Evolutionary conservation across 2,888 invertebrate genomes (phyloP).

Genomic region (Drosophila leonis): DNA sequence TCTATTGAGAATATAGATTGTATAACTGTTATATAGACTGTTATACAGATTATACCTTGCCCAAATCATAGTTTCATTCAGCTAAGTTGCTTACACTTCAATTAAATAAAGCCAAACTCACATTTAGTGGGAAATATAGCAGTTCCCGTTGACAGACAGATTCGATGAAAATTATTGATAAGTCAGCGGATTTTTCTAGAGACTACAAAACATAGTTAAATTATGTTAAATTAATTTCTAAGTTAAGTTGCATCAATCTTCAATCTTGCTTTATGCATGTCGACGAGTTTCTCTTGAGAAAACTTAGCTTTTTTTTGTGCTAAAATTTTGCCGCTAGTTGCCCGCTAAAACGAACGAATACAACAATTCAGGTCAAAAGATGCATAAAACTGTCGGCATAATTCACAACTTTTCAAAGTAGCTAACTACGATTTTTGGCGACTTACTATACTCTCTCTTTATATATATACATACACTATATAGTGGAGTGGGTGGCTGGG

Average conservation of each 20-base stretch:
- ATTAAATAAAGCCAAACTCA: no score
- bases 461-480: no score
- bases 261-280: constrained; percentile 16
- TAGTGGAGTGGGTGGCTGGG: background rate
- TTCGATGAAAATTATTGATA: background rate
- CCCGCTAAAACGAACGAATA: constrained; percentile 4
- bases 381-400: constrained; percentile 70
- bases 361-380: constrained; percentile 58
- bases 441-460: constrained; percentile 19
- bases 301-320: constrained; percentile 4
- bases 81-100: no score
- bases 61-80: no score
- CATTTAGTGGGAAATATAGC: no score
- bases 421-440: constrained; percentile 44
- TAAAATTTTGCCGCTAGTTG: constrained; percentile 11
- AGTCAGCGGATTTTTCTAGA: background rate
- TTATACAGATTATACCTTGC: no score
- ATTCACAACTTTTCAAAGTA: constrained; percentile 61
- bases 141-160: background rate
- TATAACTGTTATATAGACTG: no score
- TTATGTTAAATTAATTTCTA: background rate
- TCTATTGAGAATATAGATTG: no score
- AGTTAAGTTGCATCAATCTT: constrained; percentile 27
- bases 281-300: background rate
- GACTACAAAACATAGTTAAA: background rate